Evolutionary conservation across 1,140 invertebrate species (phyloP), one percentile per base, ranked within the genome.

Genomic region (Holcopasites calliopsidis): DNA sequence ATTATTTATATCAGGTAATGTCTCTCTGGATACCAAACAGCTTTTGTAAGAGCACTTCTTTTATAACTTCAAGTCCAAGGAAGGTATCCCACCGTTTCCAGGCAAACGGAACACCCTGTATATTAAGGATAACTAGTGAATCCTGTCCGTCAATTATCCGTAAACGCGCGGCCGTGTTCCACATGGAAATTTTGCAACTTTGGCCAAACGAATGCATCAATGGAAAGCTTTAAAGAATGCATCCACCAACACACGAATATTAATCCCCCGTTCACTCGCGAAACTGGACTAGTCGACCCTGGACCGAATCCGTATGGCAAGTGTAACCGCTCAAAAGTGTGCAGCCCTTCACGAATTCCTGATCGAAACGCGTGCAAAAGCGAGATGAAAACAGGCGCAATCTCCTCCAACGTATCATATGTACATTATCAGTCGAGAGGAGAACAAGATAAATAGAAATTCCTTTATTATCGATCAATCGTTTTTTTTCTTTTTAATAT

Each of bases 201-300:
- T 21, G 21, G 16, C 21, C 40, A 47, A 52, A 50, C 35, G 35
- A 75, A 55, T 50, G 38, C 62, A 75, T 74, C 57, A 68, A 47
- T 66, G n/a, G 58, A 33, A 31, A 26, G 26, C 23, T 77, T 23
- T 33, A 35, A 44, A 26, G 31, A 54, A 50, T 77, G 77, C 73
- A 65, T 72, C 66, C 61, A 73, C 62, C 58, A 72, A 49, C 47
- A 47, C 21, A n/a, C n/a, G n/a, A n/a, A n/a, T 54, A 55, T 78
- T 70, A 64, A 73, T 77, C 38, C 50, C 74, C 80, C n/a, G 50
- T 50, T 82, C 74, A 77, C 79, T 73, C 40, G 57, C 44, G 42
- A 28, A 83, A 81, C 55, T 80, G 64, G 66, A 80, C 74, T 75
- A 80, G 78, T 82, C 40, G 80, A 80, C 80, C 80, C 74, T 82